Percentiles rank a stretch among this genome's conserved stretches.
Evolutionary conservation across 1,140 invertebrate genomes (phyloP).

Genomic region (Drosophila jambulina): DNA sequence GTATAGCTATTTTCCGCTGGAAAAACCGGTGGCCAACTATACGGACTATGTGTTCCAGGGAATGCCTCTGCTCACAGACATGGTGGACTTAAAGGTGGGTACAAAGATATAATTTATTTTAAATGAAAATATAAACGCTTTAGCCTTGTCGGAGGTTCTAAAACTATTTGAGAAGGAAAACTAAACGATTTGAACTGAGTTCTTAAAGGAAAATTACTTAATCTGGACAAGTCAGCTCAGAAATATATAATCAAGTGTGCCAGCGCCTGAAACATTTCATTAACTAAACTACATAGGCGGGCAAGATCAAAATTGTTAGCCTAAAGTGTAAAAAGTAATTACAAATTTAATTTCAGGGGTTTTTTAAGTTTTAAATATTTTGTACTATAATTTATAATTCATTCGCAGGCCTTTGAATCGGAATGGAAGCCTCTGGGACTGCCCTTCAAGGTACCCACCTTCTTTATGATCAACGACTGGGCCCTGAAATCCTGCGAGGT

Average conservation of each 20-base stretch:
- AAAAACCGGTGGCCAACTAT: conserved; percentile 86
- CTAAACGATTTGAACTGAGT: not conserved
- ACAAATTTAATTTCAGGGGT: not conserved
- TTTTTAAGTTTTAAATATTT: no score
- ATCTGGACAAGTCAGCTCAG: not conserved
- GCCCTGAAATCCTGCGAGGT: conserved; percentile 86
- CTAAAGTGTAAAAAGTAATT: not conserved
- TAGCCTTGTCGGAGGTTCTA: not conserved
- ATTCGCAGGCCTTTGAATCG: conserved; percentile 43
- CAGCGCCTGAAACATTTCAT: not conserved
- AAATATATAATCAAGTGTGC: conserved; percentile 5
- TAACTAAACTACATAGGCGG: not conserved
- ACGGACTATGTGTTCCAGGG: conserved; percentile 86
- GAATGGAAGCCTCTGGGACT: conserved; percentile 33
- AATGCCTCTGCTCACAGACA: conserved; percentile 76
- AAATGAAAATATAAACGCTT: not conserved
- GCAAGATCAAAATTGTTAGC: not conserved
- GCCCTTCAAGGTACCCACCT: conserved; percentile 66
- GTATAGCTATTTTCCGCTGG: conserved; percentile 87
- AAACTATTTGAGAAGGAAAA: not conserved
- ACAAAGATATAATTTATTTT: not conserved
- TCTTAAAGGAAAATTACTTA: not conserved
- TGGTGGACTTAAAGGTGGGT: conserved; percentile 72
- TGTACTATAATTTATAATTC: not conserved
- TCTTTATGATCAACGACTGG: conserved; percentile 66